phyloP scores from a whole-genome alignment of 2,797 vertebrate species.

The Kryptopterus vitreolus region DNA sequence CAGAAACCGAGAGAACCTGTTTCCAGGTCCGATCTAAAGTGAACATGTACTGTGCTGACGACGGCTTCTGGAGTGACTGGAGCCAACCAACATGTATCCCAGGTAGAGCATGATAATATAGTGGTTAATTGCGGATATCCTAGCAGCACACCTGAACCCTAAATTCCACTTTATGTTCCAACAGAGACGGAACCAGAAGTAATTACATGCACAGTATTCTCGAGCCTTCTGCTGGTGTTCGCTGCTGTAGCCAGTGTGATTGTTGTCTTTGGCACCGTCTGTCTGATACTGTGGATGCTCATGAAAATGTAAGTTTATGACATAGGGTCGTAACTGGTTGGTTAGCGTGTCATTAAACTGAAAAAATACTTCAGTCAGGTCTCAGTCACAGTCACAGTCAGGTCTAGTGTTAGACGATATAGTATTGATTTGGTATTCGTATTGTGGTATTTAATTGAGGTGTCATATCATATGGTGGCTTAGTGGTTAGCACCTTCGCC shows the following conservation, averaged over 20 bases:
- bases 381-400: background rate
- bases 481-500: too few species aligned
- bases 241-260: slow-evolving; percentile 14
- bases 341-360: background rate
- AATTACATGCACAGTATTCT: background rate
- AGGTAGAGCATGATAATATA: slow-evolving; percentile 54
- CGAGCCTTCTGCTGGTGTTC: background rate
- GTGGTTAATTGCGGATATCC: background rate
- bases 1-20: slow-evolving; percentile 54
- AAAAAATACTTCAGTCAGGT: background rate
- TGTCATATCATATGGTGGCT: too few species aligned
- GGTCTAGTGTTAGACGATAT: too few species aligned
- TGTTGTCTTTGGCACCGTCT: slow-evolving; percentile 19
- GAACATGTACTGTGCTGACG: slow-evolving; percentile 64
- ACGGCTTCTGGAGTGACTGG: slow-evolving; percentile 75
- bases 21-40: slow-evolving; percentile 69
- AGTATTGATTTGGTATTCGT: too few species aligned
- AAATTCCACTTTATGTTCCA: slow-evolving; percentile 9
- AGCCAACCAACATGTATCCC: slow-evolving; percentile 61
- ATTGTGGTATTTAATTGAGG: too few species aligned
- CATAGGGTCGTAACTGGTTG: background rate
- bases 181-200: slow-evolving; percentile 1
- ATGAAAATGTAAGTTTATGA: slow-evolving; percentile 48
- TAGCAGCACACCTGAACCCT: background rate
- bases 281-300: slow-evolving; percentile 38